Conservation (phyloP, 2,113 vertebrate genomes). For the Dromaius novaehollandiae region DNA sequence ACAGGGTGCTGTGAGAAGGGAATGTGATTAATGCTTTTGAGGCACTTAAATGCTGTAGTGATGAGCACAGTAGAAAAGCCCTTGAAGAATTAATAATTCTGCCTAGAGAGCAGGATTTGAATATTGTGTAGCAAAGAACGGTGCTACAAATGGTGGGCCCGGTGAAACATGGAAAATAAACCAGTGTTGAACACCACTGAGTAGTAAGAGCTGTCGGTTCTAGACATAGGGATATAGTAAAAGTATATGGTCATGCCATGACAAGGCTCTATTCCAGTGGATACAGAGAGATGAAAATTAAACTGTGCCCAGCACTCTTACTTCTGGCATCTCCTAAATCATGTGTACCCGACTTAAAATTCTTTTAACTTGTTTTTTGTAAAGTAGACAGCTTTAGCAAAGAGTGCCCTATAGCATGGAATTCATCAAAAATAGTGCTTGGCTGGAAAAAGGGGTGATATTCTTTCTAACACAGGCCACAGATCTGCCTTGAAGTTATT, state of each 20-base stretch:
- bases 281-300: not conserved
- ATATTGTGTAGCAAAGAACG: not conserved
- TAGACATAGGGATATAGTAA: not conserved
- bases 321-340: not conserved
- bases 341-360: not conserved
- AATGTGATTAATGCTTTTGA: slow-evolving; percentile 21
- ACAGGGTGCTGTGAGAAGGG: not conserved
- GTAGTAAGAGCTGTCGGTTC: not conserved
- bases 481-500: not conserved
- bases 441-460: not conserved
- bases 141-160: not conserved
- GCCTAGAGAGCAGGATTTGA: not conserved
- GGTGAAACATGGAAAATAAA: not conserved
- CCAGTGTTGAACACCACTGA: rapidly evolving
- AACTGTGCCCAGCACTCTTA: not conserved
- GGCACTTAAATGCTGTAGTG: not conserved
- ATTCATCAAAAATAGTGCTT: not conserved
- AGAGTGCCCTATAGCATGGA: rapidly evolving
- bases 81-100: slow-evolving; percentile 10
- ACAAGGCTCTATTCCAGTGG: not conserved
- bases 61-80: not conserved
- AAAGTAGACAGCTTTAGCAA: not conserved
- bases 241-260: not conserved
- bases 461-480: not conserved
- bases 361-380: not conserved